Evolutionary conservation across 2,113 vertebrate species (phyloP), one percentile per base, ranked within the genome.

Genomic region (Chauna torquata): DNA sequence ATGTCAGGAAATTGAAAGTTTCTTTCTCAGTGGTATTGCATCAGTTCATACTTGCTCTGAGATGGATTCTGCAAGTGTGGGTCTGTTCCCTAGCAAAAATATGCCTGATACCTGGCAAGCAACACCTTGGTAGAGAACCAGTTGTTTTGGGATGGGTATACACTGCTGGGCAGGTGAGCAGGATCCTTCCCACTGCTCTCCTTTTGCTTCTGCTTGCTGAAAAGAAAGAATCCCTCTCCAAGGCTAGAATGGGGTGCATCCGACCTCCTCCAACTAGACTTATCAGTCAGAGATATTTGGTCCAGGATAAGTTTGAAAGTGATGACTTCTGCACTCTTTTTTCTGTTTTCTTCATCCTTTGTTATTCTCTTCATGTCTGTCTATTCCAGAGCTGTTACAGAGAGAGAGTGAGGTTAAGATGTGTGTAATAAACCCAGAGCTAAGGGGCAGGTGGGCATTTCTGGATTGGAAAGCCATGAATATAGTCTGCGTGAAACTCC

Each of bases 201-300:
- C 20, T 64, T 64, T 64, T 64, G 16, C 11, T 16, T 16, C 61
- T 64, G 38, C 61, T 27, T 64, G 18, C 5, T 8, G 16, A 27
- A 44, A 82, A 52, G 58, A n/a, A 86, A 66, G 23, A 68, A 28
- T n/a, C 52, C 12, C 4, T 49, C 24, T 62, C 24, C 32, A 76
- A 50, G 49, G 32, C 40, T 40, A 74, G 15, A 75, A 61, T 7
- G 10, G n/a, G 22, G 5, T 2, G 2, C 1, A 0, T 38, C 42
- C 78, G 50, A 58, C 8, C 49, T 59, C 54, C 38, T 68, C 70
- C 68, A 81, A 8, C 15, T 9, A 30, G 69, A 30, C 2, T 61
- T 45, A 23, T 1, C 20, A 66, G 32, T 49, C 32, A 77, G 25
- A 70, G 89, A 58, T 64, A 62, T 32, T 82, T 82, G 13, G 17